phyloP scores from a whole-genome alignment of 1,140 invertebrate genomes.

The Aphelinus atriplicis region DNA sequence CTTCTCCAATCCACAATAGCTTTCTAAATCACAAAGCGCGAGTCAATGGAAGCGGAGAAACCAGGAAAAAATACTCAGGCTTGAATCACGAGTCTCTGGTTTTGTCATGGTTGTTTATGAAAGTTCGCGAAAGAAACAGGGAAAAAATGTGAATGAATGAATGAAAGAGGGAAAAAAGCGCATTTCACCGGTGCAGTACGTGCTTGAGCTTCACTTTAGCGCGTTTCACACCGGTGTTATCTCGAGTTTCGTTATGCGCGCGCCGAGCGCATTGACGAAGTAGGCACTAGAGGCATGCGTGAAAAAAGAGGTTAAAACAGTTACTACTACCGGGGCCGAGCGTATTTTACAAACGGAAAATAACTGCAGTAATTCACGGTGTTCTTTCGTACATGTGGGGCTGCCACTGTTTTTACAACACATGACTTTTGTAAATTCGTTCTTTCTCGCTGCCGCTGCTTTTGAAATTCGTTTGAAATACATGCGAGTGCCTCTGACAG shows the following conservation, averaged over 20 bases:
- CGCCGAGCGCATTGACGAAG: constrained; percentile 12
- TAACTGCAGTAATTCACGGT: background rate
- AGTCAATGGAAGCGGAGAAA: background rate
- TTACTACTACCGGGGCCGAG: background rate
- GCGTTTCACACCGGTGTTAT: constrained; percentile 11
- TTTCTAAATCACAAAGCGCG: too few species aligned
- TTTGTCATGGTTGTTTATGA: constrained; percentile 2
- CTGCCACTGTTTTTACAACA: too few species aligned
- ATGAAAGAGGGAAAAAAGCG: background rate
- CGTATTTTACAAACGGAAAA: constrained; percentile 12
- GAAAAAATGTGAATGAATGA: background rate
- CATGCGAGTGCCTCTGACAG: too few species aligned
- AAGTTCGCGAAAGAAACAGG: background rate
- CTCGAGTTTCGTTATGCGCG: constrained; percentile 1
- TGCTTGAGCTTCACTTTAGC: constrained; percentile 11
- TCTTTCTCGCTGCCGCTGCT: too few species aligned
- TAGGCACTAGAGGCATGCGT: background rate
- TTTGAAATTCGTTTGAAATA: too few species aligned
- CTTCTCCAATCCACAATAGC: background rate
- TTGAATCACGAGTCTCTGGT: constrained; percentile 24
- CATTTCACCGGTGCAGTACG: background rate
- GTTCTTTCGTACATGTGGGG: background rate
- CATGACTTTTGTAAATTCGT: too few species aligned
- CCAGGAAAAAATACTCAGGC: background rate
- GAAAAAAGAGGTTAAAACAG: constrained; percentile 23